A percentile compares a stretch with the other conserved stretches of the same genome.
phyloP scores from a whole-genome alignment of 2,113 vertebrate species.

The Promerops cafer region DNA sequence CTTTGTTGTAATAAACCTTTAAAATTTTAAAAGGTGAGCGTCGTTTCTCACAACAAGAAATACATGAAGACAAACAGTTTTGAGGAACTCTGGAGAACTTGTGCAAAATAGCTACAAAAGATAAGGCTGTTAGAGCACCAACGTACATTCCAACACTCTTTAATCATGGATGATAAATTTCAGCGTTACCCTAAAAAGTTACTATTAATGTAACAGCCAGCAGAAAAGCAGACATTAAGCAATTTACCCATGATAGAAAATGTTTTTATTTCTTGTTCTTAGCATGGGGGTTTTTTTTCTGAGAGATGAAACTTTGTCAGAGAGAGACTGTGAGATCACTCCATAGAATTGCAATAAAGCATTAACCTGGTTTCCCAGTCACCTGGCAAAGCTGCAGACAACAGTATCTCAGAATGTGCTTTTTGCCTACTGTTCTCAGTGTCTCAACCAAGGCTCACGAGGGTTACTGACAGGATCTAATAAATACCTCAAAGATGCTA shows the following conservation, averaged over 20 bases:
- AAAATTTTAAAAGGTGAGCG: no score
- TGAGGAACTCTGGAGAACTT: background rate
- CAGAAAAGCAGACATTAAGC: background rate
- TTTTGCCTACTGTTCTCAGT: background rate
- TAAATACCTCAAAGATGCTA: background rate
- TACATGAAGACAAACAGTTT: background rate
- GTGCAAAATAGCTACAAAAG: background rate
- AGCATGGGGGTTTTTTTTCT: rapidly evolving
- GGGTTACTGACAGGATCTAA: background rate
- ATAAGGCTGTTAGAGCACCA: background rate
- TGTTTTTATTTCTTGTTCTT: background rate
- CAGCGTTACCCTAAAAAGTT: background rate
- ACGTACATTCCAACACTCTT: background rate
- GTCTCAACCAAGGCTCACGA: background rate
- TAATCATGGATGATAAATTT: background rate
- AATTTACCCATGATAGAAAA: background rate
- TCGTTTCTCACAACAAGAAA: no score
- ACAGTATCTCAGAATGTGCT: background rate
- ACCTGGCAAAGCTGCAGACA: background rate
- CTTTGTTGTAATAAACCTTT: no score
- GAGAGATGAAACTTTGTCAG: background rate
- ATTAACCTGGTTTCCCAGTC: background rate
- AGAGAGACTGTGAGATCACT: background rate
- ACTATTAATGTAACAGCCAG: background rate
- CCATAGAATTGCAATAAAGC: background rate